Percentiles rank a stretch among this genome's conserved stretches.
These are phyloP conservation scores for Adelphocoris suturalis DNA, from an alignment of 2,888 invertebrate species.

Conservation along the genomic window DNA sequence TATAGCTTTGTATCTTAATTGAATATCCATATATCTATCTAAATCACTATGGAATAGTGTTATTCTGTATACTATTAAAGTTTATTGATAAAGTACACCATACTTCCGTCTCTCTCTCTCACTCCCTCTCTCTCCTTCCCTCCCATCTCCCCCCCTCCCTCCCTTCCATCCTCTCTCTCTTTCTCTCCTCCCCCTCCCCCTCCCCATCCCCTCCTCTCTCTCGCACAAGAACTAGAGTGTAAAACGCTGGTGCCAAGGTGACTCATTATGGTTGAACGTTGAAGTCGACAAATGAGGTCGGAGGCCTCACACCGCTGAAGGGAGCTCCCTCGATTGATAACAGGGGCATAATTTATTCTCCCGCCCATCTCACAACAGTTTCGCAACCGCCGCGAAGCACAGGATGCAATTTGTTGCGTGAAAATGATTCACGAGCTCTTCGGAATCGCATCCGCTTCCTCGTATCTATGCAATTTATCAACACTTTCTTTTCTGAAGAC, in stretches of 20 bases:
- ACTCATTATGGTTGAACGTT: constrained; percentile 35
- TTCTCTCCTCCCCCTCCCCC: no score
- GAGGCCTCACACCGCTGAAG: background rate
- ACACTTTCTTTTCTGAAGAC: constrained; percentile 10
- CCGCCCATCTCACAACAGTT: background rate
- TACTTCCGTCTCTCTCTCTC: no score
- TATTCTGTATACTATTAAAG: no score
- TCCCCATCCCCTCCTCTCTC: no score
- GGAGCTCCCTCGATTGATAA: constrained; percentile 46
- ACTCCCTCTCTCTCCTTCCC: no score
- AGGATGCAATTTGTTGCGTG: constrained; percentile 50
- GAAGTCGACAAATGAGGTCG: constrained; percentile 47
- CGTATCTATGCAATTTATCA: constrained; percentile 32
- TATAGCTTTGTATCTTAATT: no score
- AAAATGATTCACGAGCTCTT: constrained; percentile 45
- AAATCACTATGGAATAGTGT: no score
- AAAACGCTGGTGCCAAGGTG: background rate
- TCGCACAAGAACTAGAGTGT: no score
- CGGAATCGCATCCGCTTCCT: constrained; percentile 23
- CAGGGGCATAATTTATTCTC: constrained; percentile 38
- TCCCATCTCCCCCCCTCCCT: no score
- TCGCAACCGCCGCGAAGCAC: constrained; percentile 1
- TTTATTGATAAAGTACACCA: no score
- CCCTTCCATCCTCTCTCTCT: no score
- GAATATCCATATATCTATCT: no score